These are phyloP conservation scores for Antennarius maculatus DNA, from an alignment of 2,797 vertebrate genomes.

Conservation along the genomic window DNA sequence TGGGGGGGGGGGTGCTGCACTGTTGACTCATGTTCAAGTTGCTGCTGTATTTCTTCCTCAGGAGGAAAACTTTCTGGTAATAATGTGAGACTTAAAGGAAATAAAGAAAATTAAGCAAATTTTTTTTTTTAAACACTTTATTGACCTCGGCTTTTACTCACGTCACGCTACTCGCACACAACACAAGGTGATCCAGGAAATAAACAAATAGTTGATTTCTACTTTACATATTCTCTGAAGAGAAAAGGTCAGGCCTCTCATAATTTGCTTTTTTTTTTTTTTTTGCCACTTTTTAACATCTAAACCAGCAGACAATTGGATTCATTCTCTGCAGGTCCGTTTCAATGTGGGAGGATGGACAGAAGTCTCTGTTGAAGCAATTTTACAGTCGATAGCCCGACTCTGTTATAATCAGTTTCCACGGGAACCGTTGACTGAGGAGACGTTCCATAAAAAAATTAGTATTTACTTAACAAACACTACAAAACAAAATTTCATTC, in stretches of 20 bases:
- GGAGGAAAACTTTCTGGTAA: slow-evolving; percentile 39
- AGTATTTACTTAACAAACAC: background rate
- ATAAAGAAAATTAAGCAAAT: slow-evolving; percentile 57
- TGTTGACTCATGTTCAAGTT: slow-evolving; percentile 49
- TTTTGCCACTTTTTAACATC: background rate
- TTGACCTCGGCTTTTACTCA: slow-evolving; percentile 58
- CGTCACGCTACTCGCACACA: slow-evolving; percentile 55
- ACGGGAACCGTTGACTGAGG: background rate
- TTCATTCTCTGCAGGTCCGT: background rate
- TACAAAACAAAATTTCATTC: background rate
- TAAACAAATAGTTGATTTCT: slow-evolving; percentile 44
- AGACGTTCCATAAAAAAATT: background rate
- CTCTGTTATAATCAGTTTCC: background rate
- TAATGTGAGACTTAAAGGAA: slow-evolving; percentile 35
- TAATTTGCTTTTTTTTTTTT: background rate
- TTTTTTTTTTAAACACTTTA: slow-evolving; percentile 56
- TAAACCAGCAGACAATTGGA: background rate
- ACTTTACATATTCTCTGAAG: slow-evolving; percentile 35
- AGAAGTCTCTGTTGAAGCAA: no score
- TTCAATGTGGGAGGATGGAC: background rate
- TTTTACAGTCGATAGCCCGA: background rate
- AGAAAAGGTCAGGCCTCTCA: slow-evolving; percentile 10
- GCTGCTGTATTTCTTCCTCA: slow-evolving; percentile 42
- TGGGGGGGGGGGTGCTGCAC: slow-evolving; percentile 18
- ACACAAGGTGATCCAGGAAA: slow-evolving; percentile 49